These are phyloP conservation scores for Agriopis marginaria DNA, from an alignment of 2,888 invertebrate genomes.

Conservation along the genomic window DNA sequence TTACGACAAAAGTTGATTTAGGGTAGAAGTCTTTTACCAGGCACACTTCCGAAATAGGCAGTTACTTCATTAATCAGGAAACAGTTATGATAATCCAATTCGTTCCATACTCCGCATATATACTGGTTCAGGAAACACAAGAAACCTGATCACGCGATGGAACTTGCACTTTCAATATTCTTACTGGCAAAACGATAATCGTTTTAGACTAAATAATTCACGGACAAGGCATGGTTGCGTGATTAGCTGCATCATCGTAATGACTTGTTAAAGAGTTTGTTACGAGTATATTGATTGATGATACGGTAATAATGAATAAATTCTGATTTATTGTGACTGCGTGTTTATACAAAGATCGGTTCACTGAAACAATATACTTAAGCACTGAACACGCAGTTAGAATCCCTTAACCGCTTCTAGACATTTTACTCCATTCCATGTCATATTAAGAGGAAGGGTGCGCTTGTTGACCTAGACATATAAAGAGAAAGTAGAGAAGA, in stretches of 20 bases:
- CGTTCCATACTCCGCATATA: constrained; percentile 37
- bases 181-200: not conserved
- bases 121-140: constrained; percentile 37
- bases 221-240: not conserved
- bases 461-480: no score
- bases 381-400: no score
- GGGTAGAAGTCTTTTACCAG: not conserved
- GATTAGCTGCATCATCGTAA: not conserved
- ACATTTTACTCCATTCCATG: no score
- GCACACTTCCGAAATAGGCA: not conserved
- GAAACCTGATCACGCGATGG: constrained; percentile 39
- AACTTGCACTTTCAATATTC: constrained; percentile 35
- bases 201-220: constrained; percentile 13
- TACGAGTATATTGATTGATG: not conserved
- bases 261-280: not conserved
- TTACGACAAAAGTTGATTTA: no score
- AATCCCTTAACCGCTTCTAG: no score
- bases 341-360: no score
- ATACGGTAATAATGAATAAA: no score
- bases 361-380: no score
- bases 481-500: no score
- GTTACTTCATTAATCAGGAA: constrained; percentile 29
- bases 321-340: no score
- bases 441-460: no score
- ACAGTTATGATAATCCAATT: constrained; percentile 27